Percentiles rank a stretch among this genome's conserved stretches.
Conservation (phyloP, 2,888 invertebrate species). For the Hyppa rectilinea region DNA sequence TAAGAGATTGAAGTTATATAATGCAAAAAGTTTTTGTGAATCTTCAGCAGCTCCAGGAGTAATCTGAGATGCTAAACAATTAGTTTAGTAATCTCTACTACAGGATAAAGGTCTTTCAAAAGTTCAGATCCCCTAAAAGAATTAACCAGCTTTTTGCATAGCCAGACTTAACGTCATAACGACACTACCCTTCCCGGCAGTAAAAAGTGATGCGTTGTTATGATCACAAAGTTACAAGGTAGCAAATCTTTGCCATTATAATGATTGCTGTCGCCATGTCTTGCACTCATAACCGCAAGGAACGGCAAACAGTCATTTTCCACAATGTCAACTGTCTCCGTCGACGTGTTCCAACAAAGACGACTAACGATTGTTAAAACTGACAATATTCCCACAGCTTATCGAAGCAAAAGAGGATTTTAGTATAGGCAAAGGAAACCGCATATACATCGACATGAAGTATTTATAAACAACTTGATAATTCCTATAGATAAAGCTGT, state of each 20-base stretch:
- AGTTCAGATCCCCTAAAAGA: neutral
- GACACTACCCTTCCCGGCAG: neutral
- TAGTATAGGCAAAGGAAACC: constrained; percentile 19
- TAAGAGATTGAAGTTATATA: no score
- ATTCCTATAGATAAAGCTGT: constrained; percentile 18
- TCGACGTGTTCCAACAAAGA: constrained; percentile 20
- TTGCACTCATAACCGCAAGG: constrained; percentile 14
- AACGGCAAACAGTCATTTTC: constrained; percentile 26
- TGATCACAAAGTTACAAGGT: neutral
- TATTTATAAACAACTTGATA: constrained; percentile 40
- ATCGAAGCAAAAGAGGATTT: neutral
- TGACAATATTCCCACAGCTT: constrained; percentile 17
- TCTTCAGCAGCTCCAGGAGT: no score
- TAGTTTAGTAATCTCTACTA: no score
- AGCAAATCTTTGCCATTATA: neutral
- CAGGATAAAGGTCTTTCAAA: neutral
- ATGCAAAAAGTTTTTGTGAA: no score
- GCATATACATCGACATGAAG: neutral
- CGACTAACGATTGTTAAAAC: constrained; percentile 43
- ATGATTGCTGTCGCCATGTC: neutral
- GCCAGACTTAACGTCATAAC: neutral
- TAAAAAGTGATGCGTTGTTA: neutral
- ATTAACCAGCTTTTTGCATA: neutral
- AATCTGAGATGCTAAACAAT: no score
- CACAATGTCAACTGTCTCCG: constrained; percentile 18